Evolutionary conservation across 2,113 vertebrate species (phyloP).

Genomic region (Shinisaurus crocodilurus): DNA sequence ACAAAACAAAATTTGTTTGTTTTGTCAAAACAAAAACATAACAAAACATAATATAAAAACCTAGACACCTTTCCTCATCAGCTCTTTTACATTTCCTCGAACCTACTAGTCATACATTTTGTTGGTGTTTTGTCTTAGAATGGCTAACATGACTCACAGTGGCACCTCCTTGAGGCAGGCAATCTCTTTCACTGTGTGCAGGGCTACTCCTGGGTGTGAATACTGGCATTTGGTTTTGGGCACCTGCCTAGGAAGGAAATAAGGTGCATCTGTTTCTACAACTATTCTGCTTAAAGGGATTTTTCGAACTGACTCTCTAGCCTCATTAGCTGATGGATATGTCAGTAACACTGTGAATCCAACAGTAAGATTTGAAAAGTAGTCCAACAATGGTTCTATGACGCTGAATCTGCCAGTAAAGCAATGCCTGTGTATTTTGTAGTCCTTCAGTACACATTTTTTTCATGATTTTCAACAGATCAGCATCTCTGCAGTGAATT

Average conservation of each 20-base stretch:
- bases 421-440: slow-evolving; percentile 92
- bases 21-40: too few species aligned
- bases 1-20: too few species aligned
- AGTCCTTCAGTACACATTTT: slow-evolving; percentile 85
- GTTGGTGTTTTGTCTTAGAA: slow-evolving; percentile 81
- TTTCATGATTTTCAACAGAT: slow-evolving; percentile 87
- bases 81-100: neutral
- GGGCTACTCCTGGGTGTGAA: slow-evolving; percentile 86
- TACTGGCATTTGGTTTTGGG: slow-evolving; percentile 76
- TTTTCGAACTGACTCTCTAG: slow-evolving; percentile 74
- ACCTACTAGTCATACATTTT: slow-evolving; percentile 80
- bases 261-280: slow-evolving; percentile 87
- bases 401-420: slow-evolving; percentile 82
- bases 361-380: slow-evolving; percentile 82
- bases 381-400: slow-evolving; percentile 63
- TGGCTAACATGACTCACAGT: slow-evolving; percentile 74
- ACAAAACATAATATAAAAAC: too few species aligned
- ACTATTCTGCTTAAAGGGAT: slow-evolving; percentile 83
- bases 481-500: slow-evolving; percentile 90
- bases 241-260: slow-evolving; percentile 87
- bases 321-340: slow-evolving; percentile 75
- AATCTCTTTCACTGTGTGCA: slow-evolving; percentile 85
- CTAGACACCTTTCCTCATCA: slow-evolving; percentile 19
- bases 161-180: slow-evolving; percentile 81
- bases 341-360: slow-evolving; percentile 87